These are phyloP conservation scores for Pseudotriccus pelzelni DNA, from an alignment of 2,797 vertebrate genomes.

Conservation along the genomic window DNA sequence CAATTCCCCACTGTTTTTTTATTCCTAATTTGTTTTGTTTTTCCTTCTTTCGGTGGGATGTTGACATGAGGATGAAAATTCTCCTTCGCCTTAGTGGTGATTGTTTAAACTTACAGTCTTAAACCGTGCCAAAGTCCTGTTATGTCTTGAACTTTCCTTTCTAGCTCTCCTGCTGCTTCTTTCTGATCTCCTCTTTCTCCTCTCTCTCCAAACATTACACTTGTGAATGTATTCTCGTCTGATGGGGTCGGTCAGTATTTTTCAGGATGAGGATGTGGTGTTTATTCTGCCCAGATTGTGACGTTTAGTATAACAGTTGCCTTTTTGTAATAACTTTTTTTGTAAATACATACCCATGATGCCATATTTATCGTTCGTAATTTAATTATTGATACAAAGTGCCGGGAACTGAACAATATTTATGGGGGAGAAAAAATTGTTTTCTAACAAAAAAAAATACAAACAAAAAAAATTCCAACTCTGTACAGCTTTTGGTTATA, in stretches of 20 bases:
- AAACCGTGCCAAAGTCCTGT: slow-evolving; percentile 99
- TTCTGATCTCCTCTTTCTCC: slow-evolving; percentile 1
- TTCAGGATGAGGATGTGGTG: slow-evolving; percentile 95
- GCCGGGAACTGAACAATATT: slow-evolving; percentile 99
- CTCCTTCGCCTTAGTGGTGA: slow-evolving; percentile 91
- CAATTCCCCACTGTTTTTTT: slow-evolving; percentile 9
- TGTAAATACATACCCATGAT: slow-evolving; percentile 99
- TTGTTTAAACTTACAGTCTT: slow-evolving; percentile 97
- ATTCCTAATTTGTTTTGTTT: neutral
- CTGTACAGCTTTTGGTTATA: slow-evolving; percentile 99
- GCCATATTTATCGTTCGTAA: slow-evolving; percentile 99
- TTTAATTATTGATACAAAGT: slow-evolving; percentile 98
- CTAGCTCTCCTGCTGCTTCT: slow-evolving; percentile 50
- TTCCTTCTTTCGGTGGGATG: slow-evolving; percentile 77
- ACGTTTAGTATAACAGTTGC: slow-evolving; percentile 97
- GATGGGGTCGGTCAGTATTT: slow-evolving; percentile 97
- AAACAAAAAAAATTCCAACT: slow-evolving; percentile 67
- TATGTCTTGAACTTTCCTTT: slow-evolving; percentile 95
- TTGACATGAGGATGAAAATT: slow-evolving; percentile 85
- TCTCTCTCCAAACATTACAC: slow-evolving; percentile 86
- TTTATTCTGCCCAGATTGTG: slow-evolving; percentile 94
- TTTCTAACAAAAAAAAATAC: slow-evolving; percentile 79
- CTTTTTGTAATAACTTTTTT: slow-evolving; percentile 97
- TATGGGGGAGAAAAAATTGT: slow-evolving; percentile 90
- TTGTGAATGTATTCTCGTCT: slow-evolving; percentile 99